A percentile compares a stretch with the other conserved stretches of the same genome.
Evolutionary conservation across 1,140 invertebrate genomes (phyloP).

Genomic region (Manduca sexta): DNA sequence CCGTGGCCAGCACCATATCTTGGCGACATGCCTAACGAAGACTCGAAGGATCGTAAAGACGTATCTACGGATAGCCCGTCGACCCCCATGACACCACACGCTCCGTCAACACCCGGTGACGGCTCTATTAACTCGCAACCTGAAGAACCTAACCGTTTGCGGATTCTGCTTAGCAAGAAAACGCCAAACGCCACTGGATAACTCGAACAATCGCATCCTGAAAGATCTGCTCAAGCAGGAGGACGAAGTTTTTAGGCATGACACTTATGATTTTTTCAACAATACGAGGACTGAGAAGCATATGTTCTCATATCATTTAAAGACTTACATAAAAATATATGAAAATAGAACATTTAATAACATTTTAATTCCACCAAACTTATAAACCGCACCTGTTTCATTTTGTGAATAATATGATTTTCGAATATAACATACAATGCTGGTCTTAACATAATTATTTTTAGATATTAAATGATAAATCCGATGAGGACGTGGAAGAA

Average conservation of each 20-base stretch:
- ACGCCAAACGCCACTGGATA: conserved; percentile 40
- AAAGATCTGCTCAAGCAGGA: conserved; percentile 87
- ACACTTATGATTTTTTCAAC: no score
- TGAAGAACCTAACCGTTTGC: conserved; percentile 78
- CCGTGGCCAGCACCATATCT: conserved; percentile 47
- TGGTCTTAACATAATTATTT: conserved; percentile 1
- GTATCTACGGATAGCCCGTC: conserved; percentile 43
- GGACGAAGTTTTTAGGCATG: no score
- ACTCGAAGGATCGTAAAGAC: conserved; percentile 53
- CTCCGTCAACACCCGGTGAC: conserved; percentile 47
- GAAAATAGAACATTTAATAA: no score
- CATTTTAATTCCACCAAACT: no score
- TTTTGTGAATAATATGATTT: not conserved
- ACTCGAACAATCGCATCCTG: conserved; percentile 75
- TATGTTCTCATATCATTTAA: no score
- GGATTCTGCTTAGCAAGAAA: conserved; percentile 79
- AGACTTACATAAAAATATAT: no score
- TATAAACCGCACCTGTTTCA: no score
- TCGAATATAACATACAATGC: not conserved
- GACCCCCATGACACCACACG: conserved; percentile 68
- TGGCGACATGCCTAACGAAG: conserved; percentile 43
- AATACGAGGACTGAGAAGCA: no score
- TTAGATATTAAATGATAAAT: conserved; percentile 89
- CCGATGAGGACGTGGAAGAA: conserved; percentile 84
- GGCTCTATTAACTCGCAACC: conserved; percentile 30